A percentile compares a stretch with the other conserved stretches of the same genome.
Conservation (phyloP, 2,888 invertebrate genomes). For the Yponomeuta malinellus region DNA sequence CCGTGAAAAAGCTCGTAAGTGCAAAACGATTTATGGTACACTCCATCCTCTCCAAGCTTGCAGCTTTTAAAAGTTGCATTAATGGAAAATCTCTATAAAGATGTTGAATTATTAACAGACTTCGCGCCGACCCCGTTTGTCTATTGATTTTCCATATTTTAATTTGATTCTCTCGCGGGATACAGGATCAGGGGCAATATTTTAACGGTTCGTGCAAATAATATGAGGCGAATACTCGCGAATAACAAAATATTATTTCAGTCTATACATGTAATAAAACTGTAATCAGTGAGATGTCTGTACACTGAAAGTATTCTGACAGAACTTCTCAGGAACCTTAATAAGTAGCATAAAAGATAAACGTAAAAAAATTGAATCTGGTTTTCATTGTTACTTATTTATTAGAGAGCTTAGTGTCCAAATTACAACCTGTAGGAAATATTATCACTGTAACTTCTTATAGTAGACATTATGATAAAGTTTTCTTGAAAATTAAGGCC, state of each 20-base stretch:
- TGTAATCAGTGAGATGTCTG: too few relatives aligned
- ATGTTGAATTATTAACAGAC: background rate
- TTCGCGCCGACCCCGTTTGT: background rate
- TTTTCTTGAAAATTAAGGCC: too few relatives aligned
- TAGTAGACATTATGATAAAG: too few relatives aligned
- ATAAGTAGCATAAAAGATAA: too few relatives aligned
- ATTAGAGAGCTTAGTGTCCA: too few relatives aligned
- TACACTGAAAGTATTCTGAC: too few relatives aligned
- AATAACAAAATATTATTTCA: background rate
- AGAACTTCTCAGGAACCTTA: too few relatives aligned
- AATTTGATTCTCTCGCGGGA: background rate
- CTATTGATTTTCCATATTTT: background rate
- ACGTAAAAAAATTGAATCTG: too few relatives aligned
- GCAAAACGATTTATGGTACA: conserved; percentile 10
- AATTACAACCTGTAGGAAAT: too few relatives aligned
- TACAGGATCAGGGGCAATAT: background rate
- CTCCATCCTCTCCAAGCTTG: background rate
- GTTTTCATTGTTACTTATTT: too few relatives aligned
- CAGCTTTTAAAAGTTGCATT: background rate
- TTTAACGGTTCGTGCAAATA: background rate
- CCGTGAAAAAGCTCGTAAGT: conserved; percentile 10
- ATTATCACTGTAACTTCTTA: too few relatives aligned
- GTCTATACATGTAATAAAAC: background rate
- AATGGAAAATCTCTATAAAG: background rate
- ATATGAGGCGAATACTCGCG: background rate